These are phyloP conservation scores for Aphidius gifuensis DNA, from an alignment of 1,140 invertebrate genomes.

Conservation along the genomic window DNA sequence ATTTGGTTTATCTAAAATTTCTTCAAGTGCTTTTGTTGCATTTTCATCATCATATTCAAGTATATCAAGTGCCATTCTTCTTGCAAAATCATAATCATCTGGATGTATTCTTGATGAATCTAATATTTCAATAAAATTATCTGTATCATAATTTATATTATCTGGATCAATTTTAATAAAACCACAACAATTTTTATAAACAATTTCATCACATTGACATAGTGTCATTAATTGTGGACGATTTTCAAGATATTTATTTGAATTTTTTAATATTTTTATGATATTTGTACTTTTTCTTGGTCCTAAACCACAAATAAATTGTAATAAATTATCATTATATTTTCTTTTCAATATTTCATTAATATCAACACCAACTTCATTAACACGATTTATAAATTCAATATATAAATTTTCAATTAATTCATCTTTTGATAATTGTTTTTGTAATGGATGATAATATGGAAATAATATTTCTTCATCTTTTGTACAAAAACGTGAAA, in stretches of 20 bases:
- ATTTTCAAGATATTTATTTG: conserved; percentile 89
- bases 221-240: conserved; percentile 91
- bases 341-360: conserved; percentile 82
- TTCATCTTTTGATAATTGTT: conserved; percentile 81
- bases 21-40: conserved; percentile 90
- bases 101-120: conserved; percentile 98
- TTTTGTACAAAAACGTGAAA: conserved; percentile 88
- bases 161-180: conserved; percentile 99
- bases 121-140: conserved; percentile 92
- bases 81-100: conserved; percentile 98
- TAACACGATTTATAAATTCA: conserved; percentile 91
- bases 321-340: conserved; percentile 83
- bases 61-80: conserved; percentile 99
- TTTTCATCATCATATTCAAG: conserved; percentile 97
- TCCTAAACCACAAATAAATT: conserved; percentile 97
- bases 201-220: conserved; percentile 96
- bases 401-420: conserved; percentile 79
- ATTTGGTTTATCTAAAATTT: conserved; percentile 94
- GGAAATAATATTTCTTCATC: conserved; percentile 96
- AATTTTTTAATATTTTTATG: conserved; percentile 88
- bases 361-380: conserved; percentile 97
- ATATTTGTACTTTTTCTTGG: conserved; percentile 90
- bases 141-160: conserved; percentile 89
- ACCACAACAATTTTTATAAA: conserved; percentile 98
- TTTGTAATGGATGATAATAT: conserved; percentile 72